These are phyloP conservation scores for Cryptophagus acutangulus DNA, from an alignment of 2,888 invertebrate species.

Conservation along the genomic window DNA sequence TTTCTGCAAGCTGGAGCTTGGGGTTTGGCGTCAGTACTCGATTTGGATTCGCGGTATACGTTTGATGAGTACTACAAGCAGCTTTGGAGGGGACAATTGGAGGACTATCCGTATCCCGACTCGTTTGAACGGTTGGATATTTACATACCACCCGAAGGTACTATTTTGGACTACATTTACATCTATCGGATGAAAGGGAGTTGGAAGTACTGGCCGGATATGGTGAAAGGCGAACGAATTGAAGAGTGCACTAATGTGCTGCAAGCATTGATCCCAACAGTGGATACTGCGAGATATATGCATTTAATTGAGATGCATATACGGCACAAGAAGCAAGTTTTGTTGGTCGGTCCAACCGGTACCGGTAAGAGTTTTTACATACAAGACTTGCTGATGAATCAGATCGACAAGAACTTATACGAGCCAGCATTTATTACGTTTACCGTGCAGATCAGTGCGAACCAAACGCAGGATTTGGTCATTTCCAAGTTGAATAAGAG, in stretches of 20 bases:
- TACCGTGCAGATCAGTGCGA: constrained; percentile 76
- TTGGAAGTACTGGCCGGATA: constrained; percentile 84
- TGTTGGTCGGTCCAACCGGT: constrained; percentile 79
- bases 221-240: constrained; percentile 60
- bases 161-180: constrained; percentile 77
- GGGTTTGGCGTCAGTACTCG: constrained; percentile 80
- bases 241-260: constrained; percentile 62
- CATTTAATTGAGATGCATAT: constrained; percentile 71
- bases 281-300: constrained; percentile 78
- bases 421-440: constrained; percentile 77
- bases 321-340: constrained; percentile 60
- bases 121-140: constrained; percentile 66
- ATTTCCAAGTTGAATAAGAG: constrained; percentile 65
- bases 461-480: constrained; percentile 76
- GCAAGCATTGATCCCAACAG: constrained; percentile 77
- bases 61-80: constrained; percentile 62
- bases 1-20: constrained; percentile 72
- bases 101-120: constrained; percentile 54
- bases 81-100: constrained; percentile 50
- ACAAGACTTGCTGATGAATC: constrained; percentile 66
- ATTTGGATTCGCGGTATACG: constrained; percentile 63
- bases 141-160: constrained; percentile 70
- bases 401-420: constrained; percentile 62
- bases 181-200: constrained; percentile 71
- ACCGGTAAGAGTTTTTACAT: constrained; percentile 83